Evolutionary conservation across 2,113 vertebrate genomes (phyloP).

Genomic region (Sturnus vulgaris): DNA sequence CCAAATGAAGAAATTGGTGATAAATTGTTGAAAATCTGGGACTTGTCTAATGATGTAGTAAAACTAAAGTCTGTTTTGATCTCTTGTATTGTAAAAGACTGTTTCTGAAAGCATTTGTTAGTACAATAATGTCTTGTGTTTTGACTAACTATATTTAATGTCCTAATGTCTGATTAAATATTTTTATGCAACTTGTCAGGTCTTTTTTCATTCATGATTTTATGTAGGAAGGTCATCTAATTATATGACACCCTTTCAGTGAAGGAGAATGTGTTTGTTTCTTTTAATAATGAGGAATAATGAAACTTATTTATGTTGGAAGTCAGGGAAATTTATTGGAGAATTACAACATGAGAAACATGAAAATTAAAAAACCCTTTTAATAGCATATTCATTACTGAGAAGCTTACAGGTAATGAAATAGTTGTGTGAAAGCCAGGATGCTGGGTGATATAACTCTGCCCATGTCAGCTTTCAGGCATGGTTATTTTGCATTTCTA

Average conservation of each 20-base stretch:
- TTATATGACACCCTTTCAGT: slow-evolving; percentile 62
- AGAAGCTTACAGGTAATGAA: slow-evolving; percentile 57
- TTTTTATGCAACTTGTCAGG: slow-evolving; percentile 56
- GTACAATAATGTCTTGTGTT: slow-evolving; percentile 14
- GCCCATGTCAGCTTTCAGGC: slow-evolving; percentile 5
- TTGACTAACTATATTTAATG: slow-evolving; percentile 49
- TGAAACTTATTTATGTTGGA: slow-evolving; percentile 75
- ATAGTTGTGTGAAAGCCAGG: slow-evolving; percentile 27
- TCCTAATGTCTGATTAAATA: slow-evolving; percentile 59
- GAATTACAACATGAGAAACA: slow-evolving; percentile 65
- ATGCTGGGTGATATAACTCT: slow-evolving; percentile 9
- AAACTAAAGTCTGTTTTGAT: slow-evolving; percentile 58
- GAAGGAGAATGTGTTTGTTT: slow-evolving; percentile 63
- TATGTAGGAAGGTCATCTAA: slow-evolving; percentile 65
- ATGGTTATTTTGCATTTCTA: slow-evolving; percentile 30
- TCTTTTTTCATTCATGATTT: slow-evolving; percentile 64
- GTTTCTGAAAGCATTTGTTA: slow-evolving; percentile 47
- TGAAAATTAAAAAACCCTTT: slow-evolving; percentile 60
- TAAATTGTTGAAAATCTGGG: slow-evolving; percentile 60
- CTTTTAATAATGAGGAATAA: slow-evolving; percentile 73
- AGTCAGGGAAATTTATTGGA: slow-evolving; percentile 71
- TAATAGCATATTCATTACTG: slow-evolving; percentile 68
- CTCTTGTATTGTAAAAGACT: slow-evolving; percentile 28
- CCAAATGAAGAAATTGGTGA: slow-evolving; percentile 63
- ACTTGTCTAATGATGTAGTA: slow-evolving; percentile 48